Percentiles rank a stretch among this genome's conserved stretches.
Conservation (phyloP, 2,888 invertebrate genomes). For the Cyclophora albipunctata region DNA sequence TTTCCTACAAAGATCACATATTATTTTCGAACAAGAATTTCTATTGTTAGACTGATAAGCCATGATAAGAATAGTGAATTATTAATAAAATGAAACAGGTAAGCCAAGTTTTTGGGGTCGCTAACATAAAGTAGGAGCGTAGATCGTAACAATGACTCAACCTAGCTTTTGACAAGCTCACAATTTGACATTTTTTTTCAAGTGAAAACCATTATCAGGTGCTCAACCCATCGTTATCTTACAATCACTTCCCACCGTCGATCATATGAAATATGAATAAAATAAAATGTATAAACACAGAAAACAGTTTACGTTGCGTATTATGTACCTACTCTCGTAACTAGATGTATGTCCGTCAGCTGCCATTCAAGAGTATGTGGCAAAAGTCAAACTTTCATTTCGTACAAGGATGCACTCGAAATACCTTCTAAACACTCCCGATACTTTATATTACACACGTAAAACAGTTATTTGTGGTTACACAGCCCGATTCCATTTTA, state of each 20-base stretch:
- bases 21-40: no score
- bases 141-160: conserved; percentile 70
- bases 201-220: conserved; percentile 59
- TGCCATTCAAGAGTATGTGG: conserved; percentile 77
- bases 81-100: conserved; percentile 14
- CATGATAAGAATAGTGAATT: no score
- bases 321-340: conserved; percentile 60
- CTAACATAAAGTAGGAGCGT: conserved; percentile 38
- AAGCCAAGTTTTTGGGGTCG: conserved; percentile 38
- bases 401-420: conserved; percentile 74
- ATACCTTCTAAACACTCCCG: conserved; percentile 66
- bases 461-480: conserved; percentile 38
- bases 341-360: conserved; percentile 70
- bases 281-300: conserved; percentile 38
- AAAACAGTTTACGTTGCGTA: conserved; percentile 54
- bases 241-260: conserved; percentile 32
- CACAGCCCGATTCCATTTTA: conserved; percentile 52
- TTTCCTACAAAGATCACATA: no score
- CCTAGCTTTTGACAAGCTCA: conserved; percentile 71
- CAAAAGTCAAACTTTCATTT: conserved; percentile 76
- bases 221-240: conserved; percentile 39
- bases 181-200: conserved; percentile 65
- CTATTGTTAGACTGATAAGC: no score
- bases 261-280: conserved; percentile 33
- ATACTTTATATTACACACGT: conserved; percentile 35